A percentile compares a stretch with the other conserved stretches of the same genome.
phyloP scores from a whole-genome alignment of 2,797 vertebrate species.

The Pempheris klunzingeri region DNA sequence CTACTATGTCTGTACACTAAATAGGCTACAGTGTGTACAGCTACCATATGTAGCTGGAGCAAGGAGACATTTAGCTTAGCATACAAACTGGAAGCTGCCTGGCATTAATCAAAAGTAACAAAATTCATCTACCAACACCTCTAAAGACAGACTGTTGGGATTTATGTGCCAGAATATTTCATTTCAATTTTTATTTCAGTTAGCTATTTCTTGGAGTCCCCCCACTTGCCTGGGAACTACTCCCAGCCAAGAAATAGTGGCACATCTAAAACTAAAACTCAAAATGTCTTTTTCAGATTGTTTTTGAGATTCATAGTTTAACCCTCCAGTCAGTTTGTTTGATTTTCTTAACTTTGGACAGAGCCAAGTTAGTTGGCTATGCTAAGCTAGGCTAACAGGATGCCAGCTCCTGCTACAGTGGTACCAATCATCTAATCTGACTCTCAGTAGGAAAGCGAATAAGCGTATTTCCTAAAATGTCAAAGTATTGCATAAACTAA shows the following conservation, averaged over 20 bases:
- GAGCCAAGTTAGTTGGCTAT: not conserved
- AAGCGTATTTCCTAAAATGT: slow-evolving; percentile 2
- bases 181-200: too few relatives aligned
- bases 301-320: too few relatives aligned
- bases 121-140: too few relatives aligned
- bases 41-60: not conserved
- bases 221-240: not conserved
- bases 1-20: not conserved
- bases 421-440: not conserved
- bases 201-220: not conserved
- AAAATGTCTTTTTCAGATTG: too few relatives aligned
- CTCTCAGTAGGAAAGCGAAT: not conserved
- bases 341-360: not conserved
- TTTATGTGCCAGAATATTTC: too few relatives aligned
- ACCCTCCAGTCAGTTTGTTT: not conserved
- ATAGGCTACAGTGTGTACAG: not conserved
- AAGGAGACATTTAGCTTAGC: not conserved
- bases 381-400: too few relatives aligned
- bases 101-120: too few relatives aligned
- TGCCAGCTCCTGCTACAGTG: not conserved
- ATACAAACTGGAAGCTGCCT: too few relatives aligned
- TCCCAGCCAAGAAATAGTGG: not conserved
- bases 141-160: too few relatives aligned
- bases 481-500: not conserved
- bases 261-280: not conserved